A percentile compares a stretch with the other conserved stretches of the same genome.
phyloP scores from a whole-genome alignment of 1,140 invertebrate genomes.

The Lepidostoma basale region DNA sequence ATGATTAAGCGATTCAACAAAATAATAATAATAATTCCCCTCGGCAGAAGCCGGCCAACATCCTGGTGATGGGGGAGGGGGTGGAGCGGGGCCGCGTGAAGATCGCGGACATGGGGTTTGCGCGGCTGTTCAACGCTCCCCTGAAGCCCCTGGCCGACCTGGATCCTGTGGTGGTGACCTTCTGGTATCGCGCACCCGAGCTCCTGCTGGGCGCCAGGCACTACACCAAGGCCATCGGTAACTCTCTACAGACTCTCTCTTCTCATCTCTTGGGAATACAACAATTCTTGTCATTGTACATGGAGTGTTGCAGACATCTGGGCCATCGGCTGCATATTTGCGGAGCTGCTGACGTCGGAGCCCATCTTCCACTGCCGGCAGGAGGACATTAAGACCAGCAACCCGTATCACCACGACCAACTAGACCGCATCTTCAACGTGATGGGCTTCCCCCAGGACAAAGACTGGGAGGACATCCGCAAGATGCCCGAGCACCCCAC shows the following conservation, averaged over 20 bases:
- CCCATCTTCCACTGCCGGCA: slow-evolving; percentile 99
- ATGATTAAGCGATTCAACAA: too few relatives aligned
- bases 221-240: slow-evolving; percentile 98
- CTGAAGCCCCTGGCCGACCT: slow-evolving; percentile 96
- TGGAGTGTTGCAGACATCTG: slow-evolving; percentile 83
- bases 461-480: slow-evolving; percentile 99
- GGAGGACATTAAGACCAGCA: slow-evolving; percentile 99
- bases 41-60: slow-evolving; percentile 97
- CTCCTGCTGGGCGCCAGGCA: slow-evolving; percentile 94
- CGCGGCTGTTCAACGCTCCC: slow-evolving; percentile 97
- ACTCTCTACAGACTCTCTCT: background rate
- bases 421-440: slow-evolving; percentile 99
- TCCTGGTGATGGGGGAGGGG: slow-evolving; percentile 99
- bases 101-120: slow-evolving; percentile 99
- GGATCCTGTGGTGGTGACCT: slow-evolving; percentile 99
- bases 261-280: background rate
- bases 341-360: slow-evolving; percentile 94
- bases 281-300: slow-evolving; percentile 43
- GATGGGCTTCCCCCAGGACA: slow-evolving; percentile 98
- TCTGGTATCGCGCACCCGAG: slow-evolving; percentile 99
- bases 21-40: too few relatives aligned
- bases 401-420: slow-evolving; percentile 99
- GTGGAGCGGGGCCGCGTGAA: slow-evolving; percentile 95
- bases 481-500: slow-evolving; percentile 99
- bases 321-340: slow-evolving; percentile 99